phyloP scores from a whole-genome alignment of 2,113 vertebrate species.

The Beaufortia kweichowensis region DNA sequence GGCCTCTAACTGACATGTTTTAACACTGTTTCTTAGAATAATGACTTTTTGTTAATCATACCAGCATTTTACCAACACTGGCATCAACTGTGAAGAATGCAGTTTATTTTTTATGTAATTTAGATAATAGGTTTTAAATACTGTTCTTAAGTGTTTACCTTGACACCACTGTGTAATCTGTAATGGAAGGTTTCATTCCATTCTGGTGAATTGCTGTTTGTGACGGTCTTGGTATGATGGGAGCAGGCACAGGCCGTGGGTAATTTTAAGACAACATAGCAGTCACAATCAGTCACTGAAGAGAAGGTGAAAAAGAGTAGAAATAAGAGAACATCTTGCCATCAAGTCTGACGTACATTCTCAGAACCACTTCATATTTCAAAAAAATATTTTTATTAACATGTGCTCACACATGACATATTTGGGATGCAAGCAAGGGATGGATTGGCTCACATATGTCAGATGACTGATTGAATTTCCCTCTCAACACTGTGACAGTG shows the following conservation, averaged over 20 bases:
- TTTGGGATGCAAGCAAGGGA: no score
- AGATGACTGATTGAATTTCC: conserved; percentile 35
- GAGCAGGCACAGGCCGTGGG: conserved; percentile 75
- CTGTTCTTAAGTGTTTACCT: conserved; percentile 66
- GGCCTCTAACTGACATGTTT: no score
- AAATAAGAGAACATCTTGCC: background rate
- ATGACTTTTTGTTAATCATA: background rate
- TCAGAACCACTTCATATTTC: no score
- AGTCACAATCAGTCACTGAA: conserved; percentile 71
- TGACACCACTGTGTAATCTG: conserved; percentile 75
- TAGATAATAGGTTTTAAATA: no score
- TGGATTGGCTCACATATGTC: conserved; percentile 54
- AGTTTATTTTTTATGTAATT: no score
- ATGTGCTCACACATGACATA: no score
- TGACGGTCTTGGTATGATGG: conserved; percentile 74
- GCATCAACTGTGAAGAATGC: background rate
- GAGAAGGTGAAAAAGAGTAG: background rate
- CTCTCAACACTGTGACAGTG: conserved; percentile 58
- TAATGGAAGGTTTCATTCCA: conserved; percentile 87
- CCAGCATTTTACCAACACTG: background rate
- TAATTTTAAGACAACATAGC: conserved; percentile 79
- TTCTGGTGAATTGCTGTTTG: conserved; percentile 72
- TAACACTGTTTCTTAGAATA: background rate
- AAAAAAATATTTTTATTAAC: no score
- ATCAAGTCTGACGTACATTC: no score